Conservation (phyloP, 2,113 vertebrate species). For the Asarcornis scutulata region DNA sequence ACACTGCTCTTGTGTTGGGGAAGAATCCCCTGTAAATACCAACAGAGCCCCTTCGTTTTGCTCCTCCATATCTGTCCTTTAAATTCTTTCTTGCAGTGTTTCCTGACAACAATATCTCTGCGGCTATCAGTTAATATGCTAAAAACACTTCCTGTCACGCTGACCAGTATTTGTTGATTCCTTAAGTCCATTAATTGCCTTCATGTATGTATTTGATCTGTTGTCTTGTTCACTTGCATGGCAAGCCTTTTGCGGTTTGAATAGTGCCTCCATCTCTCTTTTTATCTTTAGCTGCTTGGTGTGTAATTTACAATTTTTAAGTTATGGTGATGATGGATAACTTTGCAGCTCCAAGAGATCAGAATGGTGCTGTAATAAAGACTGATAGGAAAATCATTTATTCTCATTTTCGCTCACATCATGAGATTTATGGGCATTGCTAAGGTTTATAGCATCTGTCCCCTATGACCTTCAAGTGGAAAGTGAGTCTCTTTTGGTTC, state of each 20-base stretch:
- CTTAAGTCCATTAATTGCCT: not conserved
- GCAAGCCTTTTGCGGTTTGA: not conserved
- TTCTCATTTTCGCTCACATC: not conserved
- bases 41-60: not conserved
- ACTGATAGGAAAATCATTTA: constrained; percentile 4
- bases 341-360: constrained; percentile 17
- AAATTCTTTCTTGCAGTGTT: not conserved
- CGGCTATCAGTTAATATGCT: not conserved
- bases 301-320: constrained; percentile 11
- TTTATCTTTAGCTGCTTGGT: not conserved
- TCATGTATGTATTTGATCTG: not conserved
- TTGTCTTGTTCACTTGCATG: not conserved
- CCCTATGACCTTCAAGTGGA: not conserved
- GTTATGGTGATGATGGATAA: constrained; percentile 11
- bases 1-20: accelerated
- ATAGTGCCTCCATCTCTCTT: not conserved
- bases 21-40: not conserved
- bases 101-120: not conserved
- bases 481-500: not conserved
- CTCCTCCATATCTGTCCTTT: not conserved
- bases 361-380: constrained; percentile 19
- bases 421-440: constrained; percentile 25
- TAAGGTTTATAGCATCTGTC: not conserved
- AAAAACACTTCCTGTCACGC: not conserved
- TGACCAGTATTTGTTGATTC: not conserved